A percentile compares a stretch with the other conserved stretches of the same genome.
Evolutionary conservation across 2,797 vertebrate genomes (phyloP).

Genomic region (Muscicapa comitata): DNA sequence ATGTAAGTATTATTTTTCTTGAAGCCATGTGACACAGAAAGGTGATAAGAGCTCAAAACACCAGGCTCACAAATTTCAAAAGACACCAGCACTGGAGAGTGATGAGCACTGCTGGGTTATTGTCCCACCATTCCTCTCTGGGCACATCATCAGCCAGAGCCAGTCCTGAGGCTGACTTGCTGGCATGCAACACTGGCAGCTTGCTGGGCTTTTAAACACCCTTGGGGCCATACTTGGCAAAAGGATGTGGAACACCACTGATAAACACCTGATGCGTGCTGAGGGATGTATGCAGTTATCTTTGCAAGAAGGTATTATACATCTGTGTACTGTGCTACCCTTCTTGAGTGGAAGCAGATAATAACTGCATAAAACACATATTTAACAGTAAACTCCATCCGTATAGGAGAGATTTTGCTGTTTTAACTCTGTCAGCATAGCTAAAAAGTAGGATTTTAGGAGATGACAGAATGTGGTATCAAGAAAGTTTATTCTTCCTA

Average conservation of each 20-base stretch:
- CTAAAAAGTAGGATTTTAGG: not conserved
- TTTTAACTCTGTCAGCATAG: not conserved
- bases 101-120: not conserved
- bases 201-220: not conserved
- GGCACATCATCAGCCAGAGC: not conserved
- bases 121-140: not conserved
- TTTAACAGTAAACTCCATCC: not conserved
- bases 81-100: accelerated
- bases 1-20: not conserved
- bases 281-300: not conserved
- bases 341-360: not conserved
- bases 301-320: not conserved
- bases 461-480: not conserved
- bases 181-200: not conserved
- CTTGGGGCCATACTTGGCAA: not conserved
- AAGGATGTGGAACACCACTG: not conserved
- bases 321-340: not conserved
- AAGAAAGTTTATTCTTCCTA: not conserved
- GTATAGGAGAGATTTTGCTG: not conserved
- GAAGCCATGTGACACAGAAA: not conserved
- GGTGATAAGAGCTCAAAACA: not conserved
- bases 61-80: not conserved
- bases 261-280: not conserved
- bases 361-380: not conserved
- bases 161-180: not conserved